A percentile compares a stretch with the other conserved stretches of the same genome.
phyloP scores from a whole-genome alignment of 2,888 invertebrate genomes.

The Eupithecia inturbata region DNA sequence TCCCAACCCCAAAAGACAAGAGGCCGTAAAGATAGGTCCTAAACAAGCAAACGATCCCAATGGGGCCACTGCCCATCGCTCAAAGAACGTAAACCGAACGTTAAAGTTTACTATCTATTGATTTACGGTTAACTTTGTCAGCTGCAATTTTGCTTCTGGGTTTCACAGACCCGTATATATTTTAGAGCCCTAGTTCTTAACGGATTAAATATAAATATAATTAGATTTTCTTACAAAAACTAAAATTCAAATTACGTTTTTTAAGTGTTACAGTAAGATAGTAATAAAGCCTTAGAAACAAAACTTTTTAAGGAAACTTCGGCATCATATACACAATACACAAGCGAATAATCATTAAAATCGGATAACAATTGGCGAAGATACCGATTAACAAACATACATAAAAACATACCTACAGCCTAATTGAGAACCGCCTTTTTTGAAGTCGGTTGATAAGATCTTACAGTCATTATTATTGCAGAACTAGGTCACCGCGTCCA shows the following conservation, averaged over 20 bases:
- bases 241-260: too few relatives aligned
- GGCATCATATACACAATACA: too few relatives aligned
- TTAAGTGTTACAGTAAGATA: too few relatives aligned
- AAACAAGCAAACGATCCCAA: conserved; percentile 9
- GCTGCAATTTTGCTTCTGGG: neutral
- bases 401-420: neutral
- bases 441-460: neutral
- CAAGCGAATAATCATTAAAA: too few relatives aligned
- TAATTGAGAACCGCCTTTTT: neutral
- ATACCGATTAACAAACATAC: neutral
- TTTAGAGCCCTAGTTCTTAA: neutral
- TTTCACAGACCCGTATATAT: neutral
- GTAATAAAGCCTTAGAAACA: too few relatives aligned
- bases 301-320: too few relatives aligned
- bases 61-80: conserved; percentile 2
- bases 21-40: conserved; percentile 6
- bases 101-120: conserved; percentile 4
- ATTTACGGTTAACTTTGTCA: conserved; percentile 7
- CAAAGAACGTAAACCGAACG: neutral
- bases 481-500: neutral
- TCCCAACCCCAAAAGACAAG: conserved; percentile 10
- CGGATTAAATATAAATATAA: neutral
- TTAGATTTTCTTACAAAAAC: neutral
- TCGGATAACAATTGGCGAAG: too few relatives aligned
- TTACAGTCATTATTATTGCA: neutral